Conservation (phyloP, 2,888 invertebrate genomes). For the Julus scandinavius region DNA sequence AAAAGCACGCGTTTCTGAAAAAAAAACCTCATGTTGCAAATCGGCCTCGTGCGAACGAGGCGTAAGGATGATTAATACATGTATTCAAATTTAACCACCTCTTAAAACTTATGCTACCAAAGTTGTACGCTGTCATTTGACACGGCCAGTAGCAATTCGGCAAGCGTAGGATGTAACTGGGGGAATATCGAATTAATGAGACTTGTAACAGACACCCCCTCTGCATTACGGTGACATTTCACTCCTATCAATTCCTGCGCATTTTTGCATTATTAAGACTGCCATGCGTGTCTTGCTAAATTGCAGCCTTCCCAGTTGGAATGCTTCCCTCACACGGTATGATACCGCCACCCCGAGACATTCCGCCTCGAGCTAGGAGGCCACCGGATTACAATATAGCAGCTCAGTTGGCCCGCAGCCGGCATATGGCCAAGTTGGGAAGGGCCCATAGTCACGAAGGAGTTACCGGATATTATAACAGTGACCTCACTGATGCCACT, state of each 20-base stretch:
- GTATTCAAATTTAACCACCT: too few species aligned
- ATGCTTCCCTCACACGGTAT: slow-evolving; percentile 49
- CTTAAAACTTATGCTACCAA: too few species aligned
- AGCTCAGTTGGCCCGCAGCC: slow-evolving; percentile 81
- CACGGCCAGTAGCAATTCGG: too few species aligned
- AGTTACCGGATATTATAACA: slow-evolving; percentile 79
- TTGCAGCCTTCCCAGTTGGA: slow-evolving; percentile 52
- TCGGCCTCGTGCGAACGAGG: too few species aligned
- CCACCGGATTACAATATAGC: slow-evolving; percentile 87
- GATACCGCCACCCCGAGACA: slow-evolving; percentile 61
- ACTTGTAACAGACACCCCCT: not conserved
- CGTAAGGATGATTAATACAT: too few species aligned
- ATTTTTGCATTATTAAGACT: slow-evolving; percentile 30
- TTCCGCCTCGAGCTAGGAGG: slow-evolving; percentile 69
- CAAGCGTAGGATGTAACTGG: too few species aligned
- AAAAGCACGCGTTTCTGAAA: too few species aligned
- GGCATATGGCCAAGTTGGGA: slow-evolving; percentile 77
- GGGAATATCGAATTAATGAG: not conserved
- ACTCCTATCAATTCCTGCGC: not conserved
- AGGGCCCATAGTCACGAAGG: slow-evolving; percentile 89
- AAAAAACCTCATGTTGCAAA: too few species aligned
- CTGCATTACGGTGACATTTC: not conserved
- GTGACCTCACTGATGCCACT: slow-evolving; percentile 59
- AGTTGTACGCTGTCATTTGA: too few species aligned
- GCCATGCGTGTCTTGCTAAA: slow-evolving; percentile 37